Base-by-base conservation (phyloP, 2,888 invertebrate species). In the Rhingia campestris region DNA sequence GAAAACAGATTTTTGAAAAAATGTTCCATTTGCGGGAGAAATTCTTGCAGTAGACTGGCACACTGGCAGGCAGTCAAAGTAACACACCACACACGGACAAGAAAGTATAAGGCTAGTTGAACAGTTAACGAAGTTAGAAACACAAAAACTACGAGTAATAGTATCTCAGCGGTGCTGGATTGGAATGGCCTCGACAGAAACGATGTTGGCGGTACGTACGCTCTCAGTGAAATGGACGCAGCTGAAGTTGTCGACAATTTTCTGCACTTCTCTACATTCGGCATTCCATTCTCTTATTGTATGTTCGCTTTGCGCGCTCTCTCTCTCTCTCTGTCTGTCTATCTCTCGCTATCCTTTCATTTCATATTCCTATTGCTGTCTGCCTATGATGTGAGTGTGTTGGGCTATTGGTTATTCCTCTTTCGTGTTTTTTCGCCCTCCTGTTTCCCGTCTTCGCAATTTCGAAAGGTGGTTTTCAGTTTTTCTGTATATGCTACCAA, bases 141-240 rank as follows among this genome's bases (percentile, higher is more conserved):
- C 54, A 75, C 12, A 56, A 59, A 37, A 81, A 74, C 66, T 82
- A 61, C 80, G 74, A 80, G 80, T 84, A 84, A 84, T 80, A 84
- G 84, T 80, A 79, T 73, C 73, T 75, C 58, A 51, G n/a, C 58
- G 47, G 45, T 33, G 35, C 30, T 54, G 14, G 54, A 49, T 22
- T 35, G 33, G 45, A 67, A 30, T 70, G 64, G 64, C 74, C 63
- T 77, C 70, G 76, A 54, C 63, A 43, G 59, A 79, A 84, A 80
- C 80, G 80, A 45, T 82, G 79, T 79, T 82, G 43, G 79, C 66
- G 63, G 63, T 79, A 79, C 74, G 84, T 75, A 66, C 54, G 74
- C 69, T 84, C 84, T 84, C 84, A 64, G 84, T 84, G 84, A 84
- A 84, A 84, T 84, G 84, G 84, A 84, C 74, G 74, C 80, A 39